Conservation (phyloP, 1,140 invertebrate genomes). For the Drosophila ohnishii region DNA sequence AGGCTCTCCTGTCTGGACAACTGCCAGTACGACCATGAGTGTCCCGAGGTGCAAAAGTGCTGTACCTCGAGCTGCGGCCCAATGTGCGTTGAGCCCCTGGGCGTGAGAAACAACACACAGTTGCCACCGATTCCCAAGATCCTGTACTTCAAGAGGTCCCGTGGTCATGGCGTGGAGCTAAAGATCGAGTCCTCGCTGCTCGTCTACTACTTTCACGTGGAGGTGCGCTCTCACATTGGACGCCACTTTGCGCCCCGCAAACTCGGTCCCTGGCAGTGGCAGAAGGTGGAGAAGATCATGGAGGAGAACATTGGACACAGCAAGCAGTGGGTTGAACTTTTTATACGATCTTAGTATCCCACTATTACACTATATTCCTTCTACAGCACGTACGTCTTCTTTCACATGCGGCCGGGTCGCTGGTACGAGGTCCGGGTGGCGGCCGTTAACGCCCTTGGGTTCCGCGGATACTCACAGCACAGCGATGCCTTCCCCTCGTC, state of each 20-base stretch:
- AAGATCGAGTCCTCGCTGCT: constrained; percentile 72
- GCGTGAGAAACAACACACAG: constrained; percentile 83
- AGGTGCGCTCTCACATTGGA: constrained; percentile 85
- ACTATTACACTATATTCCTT: background rate
- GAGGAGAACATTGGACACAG: constrained; percentile 59
- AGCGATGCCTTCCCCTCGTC: constrained; percentile 87
- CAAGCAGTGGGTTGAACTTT: constrained; percentile 54
- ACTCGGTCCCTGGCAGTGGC: constrained; percentile 84
- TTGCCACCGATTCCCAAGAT: constrained; percentile 77
- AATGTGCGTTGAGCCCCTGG: constrained; percentile 86
- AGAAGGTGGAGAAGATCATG: constrained; percentile 75
- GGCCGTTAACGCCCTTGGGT: constrained; percentile 88
- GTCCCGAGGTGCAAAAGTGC: constrained; percentile 86
- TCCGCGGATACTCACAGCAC: constrained; percentile 87
- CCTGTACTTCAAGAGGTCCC: constrained; percentile 57
- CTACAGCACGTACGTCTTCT: constrained; percentile 83
- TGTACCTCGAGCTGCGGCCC: constrained; percentile 87
- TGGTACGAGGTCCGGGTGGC: constrained; percentile 92
- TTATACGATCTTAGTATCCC: background rate
- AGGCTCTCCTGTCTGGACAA: constrained; percentile 84
- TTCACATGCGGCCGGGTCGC: constrained; percentile 87
- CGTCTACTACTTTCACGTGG: constrained; percentile 82
- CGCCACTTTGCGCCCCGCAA: constrained; percentile 83
- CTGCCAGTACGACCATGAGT: constrained; percentile 86
- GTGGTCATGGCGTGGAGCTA: constrained; percentile 75